Conservation (phyloP, 2,797 vertebrate genomes). For the Pachyuromys duprasi region DNA sequence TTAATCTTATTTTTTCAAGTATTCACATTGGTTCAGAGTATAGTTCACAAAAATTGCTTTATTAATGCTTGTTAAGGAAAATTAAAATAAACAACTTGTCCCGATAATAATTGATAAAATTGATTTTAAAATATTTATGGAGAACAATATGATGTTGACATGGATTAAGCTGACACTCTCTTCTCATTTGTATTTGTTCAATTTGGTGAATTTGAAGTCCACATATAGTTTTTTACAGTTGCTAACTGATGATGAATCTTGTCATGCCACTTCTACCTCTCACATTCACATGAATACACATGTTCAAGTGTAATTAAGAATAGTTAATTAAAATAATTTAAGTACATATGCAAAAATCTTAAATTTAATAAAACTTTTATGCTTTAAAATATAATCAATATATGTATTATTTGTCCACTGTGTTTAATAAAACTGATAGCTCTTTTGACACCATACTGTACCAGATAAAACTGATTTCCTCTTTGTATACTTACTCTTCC, state of each 20-base stretch:
- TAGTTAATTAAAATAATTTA: neutral
- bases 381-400: neutral
- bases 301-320: neutral
- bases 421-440: neutral
- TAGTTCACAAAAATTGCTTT: neutral
- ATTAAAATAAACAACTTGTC: neutral
- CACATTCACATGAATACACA: neutral
- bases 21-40: neutral
- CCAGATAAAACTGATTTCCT: neutral
- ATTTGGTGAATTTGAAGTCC: neutral
- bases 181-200: neutral
- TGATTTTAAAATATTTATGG: neutral
- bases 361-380: neutral
- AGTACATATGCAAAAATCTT: neutral
- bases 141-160: neutral
- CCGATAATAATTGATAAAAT: neutral
- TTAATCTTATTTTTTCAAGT: neutral
- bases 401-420: neutral
- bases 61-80: neutral
- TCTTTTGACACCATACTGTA: neutral
- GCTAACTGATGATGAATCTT: neutral
- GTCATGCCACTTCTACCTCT: neutral
- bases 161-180: neutral
- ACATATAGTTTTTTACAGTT: neutral
- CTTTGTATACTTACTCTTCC: neutral